These are phyloP conservation scores for Drosophila yooni DNA, from an alignment of 2,888 invertebrate genomes.

Conservation along the genomic window DNA sequence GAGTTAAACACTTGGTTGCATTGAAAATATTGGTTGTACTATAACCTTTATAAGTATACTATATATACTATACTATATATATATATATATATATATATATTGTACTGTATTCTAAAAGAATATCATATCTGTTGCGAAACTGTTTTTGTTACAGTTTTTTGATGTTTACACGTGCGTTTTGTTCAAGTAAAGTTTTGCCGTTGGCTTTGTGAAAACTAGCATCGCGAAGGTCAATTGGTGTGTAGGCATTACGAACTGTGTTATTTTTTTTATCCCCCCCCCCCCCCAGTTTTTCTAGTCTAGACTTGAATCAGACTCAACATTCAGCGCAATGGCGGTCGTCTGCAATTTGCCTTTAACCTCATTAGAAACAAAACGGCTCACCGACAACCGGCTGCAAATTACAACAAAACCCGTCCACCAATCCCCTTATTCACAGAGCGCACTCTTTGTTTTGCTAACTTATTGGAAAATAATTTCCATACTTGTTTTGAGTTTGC, in stretches of 20 bases:
- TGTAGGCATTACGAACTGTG: slow-evolving; percentile 24
- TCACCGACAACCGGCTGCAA: slow-evolving; percentile 33
- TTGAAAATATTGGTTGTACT: background rate
- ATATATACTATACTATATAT: background rate
- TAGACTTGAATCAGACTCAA: slow-evolving; percentile 72
- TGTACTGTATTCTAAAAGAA: background rate
- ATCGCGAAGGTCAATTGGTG: slow-evolving; percentile 35
- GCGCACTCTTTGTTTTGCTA: slow-evolving; percentile 41
- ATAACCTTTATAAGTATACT: background rate
- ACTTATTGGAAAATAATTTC: slow-evolving; percentile 76
- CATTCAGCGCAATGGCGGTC: slow-evolving; percentile 64
- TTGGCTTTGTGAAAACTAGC: slow-evolving; percentile 30
- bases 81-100: too few relatives aligned
- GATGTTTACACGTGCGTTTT: background rate
- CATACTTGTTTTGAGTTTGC: slow-evolving; percentile 57
- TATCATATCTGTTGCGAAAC: background rate
- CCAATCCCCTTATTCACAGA: background rate
- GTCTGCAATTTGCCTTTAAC: slow-evolving; percentile 67
- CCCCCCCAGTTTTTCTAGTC: slow-evolving; percentile 53
- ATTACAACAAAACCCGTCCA: background rate
- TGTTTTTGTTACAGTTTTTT: background rate
- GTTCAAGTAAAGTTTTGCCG: slow-evolving; percentile 28
- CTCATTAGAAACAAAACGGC: slow-evolving; percentile 74
- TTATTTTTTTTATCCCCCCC: slow-evolving; percentile 28
- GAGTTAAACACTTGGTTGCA: background rate